Percentiles rank a stretch among this genome's conserved stretches.
Conservation (phyloP, 2,888 invertebrate species). For the Monopis laevigella region DNA sequence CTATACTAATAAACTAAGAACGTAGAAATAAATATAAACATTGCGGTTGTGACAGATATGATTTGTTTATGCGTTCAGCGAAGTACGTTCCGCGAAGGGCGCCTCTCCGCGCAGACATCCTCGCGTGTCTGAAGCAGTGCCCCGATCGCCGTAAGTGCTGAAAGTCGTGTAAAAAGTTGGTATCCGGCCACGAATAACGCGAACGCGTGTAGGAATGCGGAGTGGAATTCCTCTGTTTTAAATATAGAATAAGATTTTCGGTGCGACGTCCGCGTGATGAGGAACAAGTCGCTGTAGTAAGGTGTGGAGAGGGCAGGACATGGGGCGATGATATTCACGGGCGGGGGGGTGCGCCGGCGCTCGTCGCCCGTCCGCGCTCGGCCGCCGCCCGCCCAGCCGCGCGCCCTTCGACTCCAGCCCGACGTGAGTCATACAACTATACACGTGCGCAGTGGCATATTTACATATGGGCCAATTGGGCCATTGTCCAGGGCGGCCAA, state of each 20-base stretch:
- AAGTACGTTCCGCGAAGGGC: too few relatives aligned
- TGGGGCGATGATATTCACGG: constrained; percentile 64
- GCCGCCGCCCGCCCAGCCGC: constrained; percentile 30
- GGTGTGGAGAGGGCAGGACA: constrained; percentile 21
- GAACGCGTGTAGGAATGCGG: constrained; percentile 11
- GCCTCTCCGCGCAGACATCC: constrained; percentile 19
- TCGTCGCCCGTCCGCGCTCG: constrained; percentile 45
- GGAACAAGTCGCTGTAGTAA: constrained; percentile 1
- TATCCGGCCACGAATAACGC: constrained; percentile 58
- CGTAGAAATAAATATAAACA: too few relatives aligned
- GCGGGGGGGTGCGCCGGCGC: constrained; percentile 63
- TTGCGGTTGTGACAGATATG: too few relatives aligned
- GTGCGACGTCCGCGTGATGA: constrained; percentile 18
- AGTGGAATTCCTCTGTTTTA: constrained; percentile 51
- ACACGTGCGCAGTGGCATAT: too few relatives aligned
- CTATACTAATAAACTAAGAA: too few relatives aligned
- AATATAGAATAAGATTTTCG: constrained; percentile 44
- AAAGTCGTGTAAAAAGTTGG: constrained; percentile 66
- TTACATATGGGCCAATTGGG: too few relatives aligned
- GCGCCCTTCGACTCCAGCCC: constrained; percentile 31
- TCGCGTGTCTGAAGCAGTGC: too few relatives aligned
- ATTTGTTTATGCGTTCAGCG: too few relatives aligned
- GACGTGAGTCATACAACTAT: constrained; percentile 34
- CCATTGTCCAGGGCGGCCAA: too few relatives aligned
- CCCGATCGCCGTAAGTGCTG: constrained; percentile 62